phyloP scores from a whole-genome alignment of 2,797 vertebrate species.

The Siniperca obscura region DNA sequence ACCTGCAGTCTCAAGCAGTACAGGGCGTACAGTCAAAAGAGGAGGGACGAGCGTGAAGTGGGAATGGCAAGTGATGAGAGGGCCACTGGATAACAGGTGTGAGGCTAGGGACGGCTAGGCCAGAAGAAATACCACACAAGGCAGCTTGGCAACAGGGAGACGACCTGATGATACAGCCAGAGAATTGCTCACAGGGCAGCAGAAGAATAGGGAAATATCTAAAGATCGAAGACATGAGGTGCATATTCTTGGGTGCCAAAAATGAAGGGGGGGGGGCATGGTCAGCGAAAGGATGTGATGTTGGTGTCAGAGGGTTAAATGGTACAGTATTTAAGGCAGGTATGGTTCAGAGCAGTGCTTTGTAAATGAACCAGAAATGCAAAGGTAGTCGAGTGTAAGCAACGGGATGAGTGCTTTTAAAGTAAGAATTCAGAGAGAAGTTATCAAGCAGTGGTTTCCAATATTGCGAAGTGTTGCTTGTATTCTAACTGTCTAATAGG shows the following conservation, averaged over 20 bases:
- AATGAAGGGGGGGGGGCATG: neutral
- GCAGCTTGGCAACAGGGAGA: slow-evolving; percentile 32
- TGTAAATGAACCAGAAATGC: neutral
- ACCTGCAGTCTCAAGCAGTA: slow-evolving; percentile 5
- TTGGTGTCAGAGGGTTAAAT: neutral
- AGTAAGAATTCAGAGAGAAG: neutral
- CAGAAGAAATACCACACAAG: slow-evolving; percentile 41
- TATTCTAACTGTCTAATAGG: neutral
- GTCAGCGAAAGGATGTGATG: neutral
- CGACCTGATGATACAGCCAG: slow-evolving; percentile 14
- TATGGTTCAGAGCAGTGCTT: neutral
- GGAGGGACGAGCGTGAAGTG: slow-evolving; percentile 34
- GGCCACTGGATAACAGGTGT: slow-evolving; percentile 54
- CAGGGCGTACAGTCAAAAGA: slow-evolving; percentile 11
- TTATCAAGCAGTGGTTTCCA: neutral
- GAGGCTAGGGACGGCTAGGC: slow-evolving; percentile 25
- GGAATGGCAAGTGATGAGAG: slow-evolving; percentile 48
- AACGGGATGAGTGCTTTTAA: neutral
- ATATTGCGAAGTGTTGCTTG: neutral
- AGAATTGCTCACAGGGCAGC: slow-evolving; percentile 3
- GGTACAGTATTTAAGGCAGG: neutral
- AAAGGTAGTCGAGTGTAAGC: neutral
- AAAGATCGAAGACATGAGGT: neutral
- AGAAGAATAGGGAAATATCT: neutral
- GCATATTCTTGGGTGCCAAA: neutral